phyloP scores from a whole-genome alignment of 2,888 invertebrate genomes.

The Heliconius ismenius region DNA sequence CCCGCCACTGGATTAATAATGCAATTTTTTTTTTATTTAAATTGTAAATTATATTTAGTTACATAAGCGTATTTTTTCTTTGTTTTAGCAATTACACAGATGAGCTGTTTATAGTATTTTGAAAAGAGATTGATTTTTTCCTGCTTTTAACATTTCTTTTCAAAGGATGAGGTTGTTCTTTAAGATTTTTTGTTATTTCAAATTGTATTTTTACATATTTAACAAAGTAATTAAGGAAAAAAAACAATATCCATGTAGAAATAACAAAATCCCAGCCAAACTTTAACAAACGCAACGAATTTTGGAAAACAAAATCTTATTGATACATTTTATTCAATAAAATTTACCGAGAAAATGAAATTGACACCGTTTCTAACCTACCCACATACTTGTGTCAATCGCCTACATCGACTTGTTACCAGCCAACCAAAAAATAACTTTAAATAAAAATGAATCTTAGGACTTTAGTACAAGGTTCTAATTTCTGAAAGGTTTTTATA shows the following conservation, averaged over 20 bases:
- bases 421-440: conserved; percentile 2
- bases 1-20: no score
- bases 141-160: no score
- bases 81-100: no score
- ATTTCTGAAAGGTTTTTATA: not conserved
- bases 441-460: conserved; percentile 22
- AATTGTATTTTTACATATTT: no score
- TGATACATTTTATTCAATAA: conserved; percentile 34
- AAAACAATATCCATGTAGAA: not conserved
- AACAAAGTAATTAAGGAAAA: not conserved
- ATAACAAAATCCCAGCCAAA: not conserved
- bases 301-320: conserved; percentile 29
- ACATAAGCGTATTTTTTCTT: no score
- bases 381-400: conserved; percentile 51
- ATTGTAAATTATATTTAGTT: no score
- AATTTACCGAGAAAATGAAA: conserved; percentile 41
- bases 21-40: no score
- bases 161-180: no score
- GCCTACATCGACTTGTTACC: conserved; percentile 49
- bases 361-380: conserved; percentile 32
- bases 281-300: conserved; percentile 13
- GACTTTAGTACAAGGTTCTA: not conserved
- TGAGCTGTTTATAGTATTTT: no score
- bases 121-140: no score
- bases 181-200: no score